Percentiles rank a stretch among this genome's conserved stretches.
These are phyloP conservation scores for Spisula subtruncata DNA, from an alignment of 2,888 invertebrate species.

Conservation along the genomic window DNA sequence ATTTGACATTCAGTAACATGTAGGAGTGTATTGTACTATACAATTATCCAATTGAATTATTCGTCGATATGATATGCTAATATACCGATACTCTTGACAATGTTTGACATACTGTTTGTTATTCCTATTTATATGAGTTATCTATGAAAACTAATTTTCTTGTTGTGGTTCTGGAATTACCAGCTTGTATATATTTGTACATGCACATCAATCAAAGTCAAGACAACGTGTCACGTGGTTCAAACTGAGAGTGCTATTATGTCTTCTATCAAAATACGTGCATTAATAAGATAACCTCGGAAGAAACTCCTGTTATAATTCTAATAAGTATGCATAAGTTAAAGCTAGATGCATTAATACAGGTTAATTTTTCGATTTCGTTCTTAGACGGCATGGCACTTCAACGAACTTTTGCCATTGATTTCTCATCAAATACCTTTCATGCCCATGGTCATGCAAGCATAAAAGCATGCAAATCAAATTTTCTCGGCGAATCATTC, in stretches of 20 bases:
- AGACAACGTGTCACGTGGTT: background rate
- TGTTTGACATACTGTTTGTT: background rate
- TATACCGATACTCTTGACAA: background rate
- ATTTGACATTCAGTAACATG: background rate
- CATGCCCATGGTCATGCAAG: slow-evolving; percentile 27
- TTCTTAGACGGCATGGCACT: slow-evolving; percentile 15
- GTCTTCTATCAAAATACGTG: background rate
- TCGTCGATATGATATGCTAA: background rate
- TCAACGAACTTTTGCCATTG: slow-evolving; percentile 17
- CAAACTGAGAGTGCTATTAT: background rate
- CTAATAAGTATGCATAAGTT: slow-evolving; percentile 24
- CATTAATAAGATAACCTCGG: background rate
- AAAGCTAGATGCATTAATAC: background rate
- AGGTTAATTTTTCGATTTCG: background rate
- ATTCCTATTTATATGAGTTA: background rate
- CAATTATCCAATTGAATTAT: background rate
- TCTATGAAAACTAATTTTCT: slow-evolving; percentile 1
- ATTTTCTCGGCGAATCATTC: slow-evolving; percentile 31
- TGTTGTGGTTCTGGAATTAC: background rate
- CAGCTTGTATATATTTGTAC: background rate
- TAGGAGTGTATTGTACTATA: background rate
- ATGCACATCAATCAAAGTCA: background rate
- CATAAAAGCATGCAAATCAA: slow-evolving; percentile 45
- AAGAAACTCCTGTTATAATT: background rate
- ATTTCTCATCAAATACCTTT: slow-evolving; percentile 11